phyloP scores from a whole-genome alignment of 30 jellyfish, hydroid and myxozoan genomes.

The Sanderia malayensis region DNA sequence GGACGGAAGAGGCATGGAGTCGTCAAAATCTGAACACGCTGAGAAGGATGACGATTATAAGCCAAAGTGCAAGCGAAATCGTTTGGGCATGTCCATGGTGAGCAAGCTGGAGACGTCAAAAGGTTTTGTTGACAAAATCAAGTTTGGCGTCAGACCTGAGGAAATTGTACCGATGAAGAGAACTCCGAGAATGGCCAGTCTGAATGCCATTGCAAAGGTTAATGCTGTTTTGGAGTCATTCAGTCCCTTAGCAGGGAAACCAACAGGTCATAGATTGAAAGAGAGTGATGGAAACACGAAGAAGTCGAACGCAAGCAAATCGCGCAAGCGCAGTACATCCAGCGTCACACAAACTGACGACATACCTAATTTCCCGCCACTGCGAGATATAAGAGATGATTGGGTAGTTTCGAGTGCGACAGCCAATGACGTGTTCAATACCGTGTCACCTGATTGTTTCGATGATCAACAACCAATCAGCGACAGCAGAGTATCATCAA shows the following conservation, averaged over 20 bases:
- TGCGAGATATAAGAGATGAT: constrained; percentile 34
- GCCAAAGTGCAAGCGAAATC: constrained; percentile 13
- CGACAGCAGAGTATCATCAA: constrained; percentile 73
- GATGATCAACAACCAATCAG: constrained; percentile 66
- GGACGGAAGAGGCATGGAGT: neutral
- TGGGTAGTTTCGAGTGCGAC: constrained; percentile 39
- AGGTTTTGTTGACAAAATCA: constrained; percentile 74
- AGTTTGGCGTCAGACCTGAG: constrained; percentile 38
- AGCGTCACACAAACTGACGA: constrained; percentile 67
- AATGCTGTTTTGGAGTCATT: constrained; percentile 88
- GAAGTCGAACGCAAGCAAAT: constrained; percentile 27
- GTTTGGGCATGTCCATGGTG: constrained; percentile 25
- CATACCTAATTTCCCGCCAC: constrained; percentile 27
- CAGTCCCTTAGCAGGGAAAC: constrained; percentile 53
- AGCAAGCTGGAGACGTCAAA: constrained; percentile 53
- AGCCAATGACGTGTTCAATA: constrained; percentile 57
- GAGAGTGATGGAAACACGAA: constrained; percentile 16
- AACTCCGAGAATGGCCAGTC: constrained; percentile 94
- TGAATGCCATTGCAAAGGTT: constrained; percentile 95
- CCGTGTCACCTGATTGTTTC: neutral
- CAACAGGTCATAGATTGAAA: constrained; percentile 14
- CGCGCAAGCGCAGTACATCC: constrained; percentile 66
- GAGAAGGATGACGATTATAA: neutral
- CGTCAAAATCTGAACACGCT: neutral
- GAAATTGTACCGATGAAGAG: constrained; percentile 58